Evolutionary conservation across 2,888 invertebrate genomes (phyloP).

Genomic region (Corbicula japonica): DNA sequence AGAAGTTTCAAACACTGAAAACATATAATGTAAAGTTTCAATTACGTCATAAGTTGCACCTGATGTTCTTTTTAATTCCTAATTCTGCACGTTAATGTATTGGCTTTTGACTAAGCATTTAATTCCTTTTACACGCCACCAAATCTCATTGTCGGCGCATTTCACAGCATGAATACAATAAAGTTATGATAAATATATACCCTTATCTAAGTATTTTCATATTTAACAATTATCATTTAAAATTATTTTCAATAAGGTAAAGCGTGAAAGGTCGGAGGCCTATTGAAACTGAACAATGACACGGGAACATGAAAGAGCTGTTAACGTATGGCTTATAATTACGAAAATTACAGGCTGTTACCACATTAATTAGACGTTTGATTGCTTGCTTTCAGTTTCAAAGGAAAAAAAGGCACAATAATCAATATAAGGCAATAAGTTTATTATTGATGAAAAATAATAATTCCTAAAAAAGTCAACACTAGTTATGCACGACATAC

Average conservation of each 20-base stretch:
- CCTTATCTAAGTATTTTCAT: background rate
- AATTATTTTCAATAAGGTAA: slow-evolving; percentile 12
- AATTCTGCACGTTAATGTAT: no score
- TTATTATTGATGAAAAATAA: slow-evolving; percentile 13
- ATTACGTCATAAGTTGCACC: no score
- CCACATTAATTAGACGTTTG: slow-evolving; percentile 44
- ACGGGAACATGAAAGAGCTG: slow-evolving; percentile 13
- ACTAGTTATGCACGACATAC: no score
- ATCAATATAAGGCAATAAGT: slow-evolving; percentile 10
- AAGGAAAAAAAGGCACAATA: slow-evolving; percentile 24
- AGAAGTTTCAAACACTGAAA: no score
- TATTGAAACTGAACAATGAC: slow-evolving; percentile 16
- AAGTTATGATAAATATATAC: background rate
- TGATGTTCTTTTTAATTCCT: no score
- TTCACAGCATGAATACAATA: slow-evolving; percentile 12
- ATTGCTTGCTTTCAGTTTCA: slow-evolving; percentile 41
- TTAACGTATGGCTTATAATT: slow-evolving; percentile 28
- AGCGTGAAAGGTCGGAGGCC: slow-evolving; percentile 2
- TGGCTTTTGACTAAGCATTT: no score
- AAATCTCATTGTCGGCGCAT: no score
- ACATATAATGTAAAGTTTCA: no score
- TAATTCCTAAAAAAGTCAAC: no score
- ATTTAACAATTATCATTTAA: slow-evolving; percentile 1
- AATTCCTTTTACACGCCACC: no score
- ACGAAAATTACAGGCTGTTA: slow-evolving; percentile 45